Evolutionary conservation across 2,888 invertebrate genomes (phyloP), one percentile per base, ranked within the genome.

Genomic region (Himalopsyche kuldschensis): DNA sequence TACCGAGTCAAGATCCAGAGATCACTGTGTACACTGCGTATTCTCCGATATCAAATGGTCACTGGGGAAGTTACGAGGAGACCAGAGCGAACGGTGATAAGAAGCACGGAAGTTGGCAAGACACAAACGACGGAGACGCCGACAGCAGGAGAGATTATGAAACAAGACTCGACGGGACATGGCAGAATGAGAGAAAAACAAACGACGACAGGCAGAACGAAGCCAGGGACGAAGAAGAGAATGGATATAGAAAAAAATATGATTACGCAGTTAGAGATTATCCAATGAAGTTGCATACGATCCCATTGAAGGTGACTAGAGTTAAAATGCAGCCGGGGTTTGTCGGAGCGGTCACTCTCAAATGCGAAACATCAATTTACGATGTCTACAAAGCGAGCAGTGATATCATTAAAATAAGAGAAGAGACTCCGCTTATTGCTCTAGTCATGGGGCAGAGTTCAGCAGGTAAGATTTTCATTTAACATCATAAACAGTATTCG

Each of bases 311-410:
- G 87, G 86, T 91, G 77, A 90, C 90, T n/a, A 90, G 90, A 24
- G 90, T 90, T 8, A 90, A 89, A 6, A 89, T 84, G 41, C 84
- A 78, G 48, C 83, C 91, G 2, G 91, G 91, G 0, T 85, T 89
- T 0, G 89, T 88, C 27, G 92, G 92, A 0, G 92, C 93, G 86
- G 91, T 93, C 86, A 88, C 91, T 30, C 89, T 94, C 85, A 90
- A 92, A 85, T 94, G 94, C 87, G 92, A 92, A 84, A 93, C 94
- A 8, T 91, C 92, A 24, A 91, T 94, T 85, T 93, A 91, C 89
- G 92, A 93, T 87, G 90, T 93, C 87, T 94, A 93, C 88, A 90
- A 92, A 81, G 90, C 93, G 85, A 92, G 91, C 87, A 93, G 93
- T 86, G 90, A 92, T 24, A 91, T 92, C 24, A 89, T 92, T 10